Evolutionary conservation across 2,797 vertebrate species (phyloP), one percentile per base, ranked within the genome.

Genomic region (Loris lydekkerianus): DNA sequence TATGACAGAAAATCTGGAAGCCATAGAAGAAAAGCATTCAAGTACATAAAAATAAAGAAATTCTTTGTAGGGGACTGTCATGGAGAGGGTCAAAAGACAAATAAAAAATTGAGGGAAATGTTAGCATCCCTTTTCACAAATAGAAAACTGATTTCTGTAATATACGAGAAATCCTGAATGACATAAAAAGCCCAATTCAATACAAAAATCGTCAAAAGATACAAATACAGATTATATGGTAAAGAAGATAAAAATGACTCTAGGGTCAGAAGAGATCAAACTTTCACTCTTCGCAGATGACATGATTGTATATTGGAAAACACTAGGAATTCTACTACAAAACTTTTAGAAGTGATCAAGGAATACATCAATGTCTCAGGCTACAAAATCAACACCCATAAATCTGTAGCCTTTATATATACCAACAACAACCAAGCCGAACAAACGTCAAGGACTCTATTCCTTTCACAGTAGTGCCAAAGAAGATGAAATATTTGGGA

Each of bases 171-270:
- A 3, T 76, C 46, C 49, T 61, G 2, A 40, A 65, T 81, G 29
- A 43, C 40, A 73, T 29, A 34, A 81, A 84, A 92, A 93, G 49
- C 43, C 2, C 10, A 70, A 40, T 65, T 86, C 1, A 29, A 58
- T 31, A 7, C 31, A 90, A 87, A 93, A 77, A n/a, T 25, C 25
- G 23, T 31, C 7, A 58, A 60, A 89, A 85, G 27, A 40, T 67
- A 20, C 10, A 5, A 80, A 21, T 23, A 90, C 43, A 94, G 65
- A 60, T 73, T 76, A 31, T 49, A 69, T 9, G 58, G 63, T 9
- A 86, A 93, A 90, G 56, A 65, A 67, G 82, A 63, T 49, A 89
- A 43, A 91, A 89, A 77, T 56, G 88, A 17, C 34, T n/a, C 21
- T n/a, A n/a, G n/a, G n/a, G n/a, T n/a, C n/a, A n/a, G n/a, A n/a